Evolutionary conservation across 2,113 vertebrate genomes (phyloP).

Genomic region (Phaethornis superciliosus): DNA sequence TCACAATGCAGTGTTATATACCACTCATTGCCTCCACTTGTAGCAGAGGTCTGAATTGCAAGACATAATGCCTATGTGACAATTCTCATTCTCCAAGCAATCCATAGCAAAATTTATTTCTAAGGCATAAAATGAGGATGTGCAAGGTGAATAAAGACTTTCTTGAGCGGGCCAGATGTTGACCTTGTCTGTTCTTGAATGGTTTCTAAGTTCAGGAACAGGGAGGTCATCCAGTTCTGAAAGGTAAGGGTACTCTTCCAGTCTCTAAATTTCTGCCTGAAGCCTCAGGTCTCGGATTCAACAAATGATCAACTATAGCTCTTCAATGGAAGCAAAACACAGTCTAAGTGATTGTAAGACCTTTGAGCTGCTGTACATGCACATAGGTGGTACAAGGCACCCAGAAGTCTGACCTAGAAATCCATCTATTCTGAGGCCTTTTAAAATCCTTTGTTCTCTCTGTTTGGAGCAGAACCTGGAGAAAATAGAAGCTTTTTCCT

Average conservation of each 20-base stretch:
- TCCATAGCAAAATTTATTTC: not conserved
- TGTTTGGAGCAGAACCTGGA: not conserved
- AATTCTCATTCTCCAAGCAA: not conserved
- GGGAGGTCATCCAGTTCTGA: rapidly evolving
- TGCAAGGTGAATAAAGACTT: not conserved
- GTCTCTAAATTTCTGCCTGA: not conserved
- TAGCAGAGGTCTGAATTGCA: not conserved
- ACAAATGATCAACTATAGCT: not conserved
- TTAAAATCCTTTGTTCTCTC: not conserved
- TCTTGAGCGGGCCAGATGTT: not conserved
- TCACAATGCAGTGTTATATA: not conserved
- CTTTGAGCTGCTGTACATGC: not conserved
- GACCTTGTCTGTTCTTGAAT: not conserved
- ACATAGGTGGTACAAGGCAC: not conserved
- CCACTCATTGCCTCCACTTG: not conserved
- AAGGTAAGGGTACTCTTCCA: not conserved
- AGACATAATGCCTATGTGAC: not conserved
- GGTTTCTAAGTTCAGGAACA: not conserved
- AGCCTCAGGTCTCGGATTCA: not conserved
- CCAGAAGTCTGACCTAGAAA: not conserved
- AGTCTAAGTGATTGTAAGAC: not conserved
- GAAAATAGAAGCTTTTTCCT: not conserved
- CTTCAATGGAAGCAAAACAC: not conserved
- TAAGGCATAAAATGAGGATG: not conserved
- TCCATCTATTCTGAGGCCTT: not conserved